Conservation (phyloP, 2,888 invertebrate species). For the Ametastegia equiseti region DNA sequence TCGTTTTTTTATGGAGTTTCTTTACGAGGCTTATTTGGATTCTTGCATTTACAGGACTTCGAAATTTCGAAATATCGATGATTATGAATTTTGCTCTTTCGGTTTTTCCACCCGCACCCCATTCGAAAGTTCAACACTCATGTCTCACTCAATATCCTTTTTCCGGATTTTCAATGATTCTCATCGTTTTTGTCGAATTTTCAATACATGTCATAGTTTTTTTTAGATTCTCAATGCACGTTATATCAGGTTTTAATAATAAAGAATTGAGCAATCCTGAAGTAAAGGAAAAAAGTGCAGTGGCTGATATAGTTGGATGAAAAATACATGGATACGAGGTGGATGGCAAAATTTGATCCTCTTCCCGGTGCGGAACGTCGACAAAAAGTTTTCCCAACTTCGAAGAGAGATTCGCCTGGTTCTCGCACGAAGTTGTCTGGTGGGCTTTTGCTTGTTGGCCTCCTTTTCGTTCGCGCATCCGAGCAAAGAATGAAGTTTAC, state of each 20-base stretch:
- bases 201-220: no score
- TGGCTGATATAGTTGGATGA: not conserved
- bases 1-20: no score
- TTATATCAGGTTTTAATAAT: not conserved
- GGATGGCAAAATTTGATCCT: not conserved
- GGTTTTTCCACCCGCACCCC: no score
- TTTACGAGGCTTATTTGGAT: no score
- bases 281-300: not conserved
- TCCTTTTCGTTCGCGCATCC: slow-evolving; percentile 8
- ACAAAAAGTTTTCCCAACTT: not conserved
- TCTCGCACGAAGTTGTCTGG: not conserved
- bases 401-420: not conserved
- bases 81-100: no score
- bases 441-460: not conserved
- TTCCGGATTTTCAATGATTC: no score
- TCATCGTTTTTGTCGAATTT: no score
- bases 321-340: not conserved
- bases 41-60: no score
- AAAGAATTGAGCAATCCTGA: not conserved
- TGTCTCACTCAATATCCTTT: no score
- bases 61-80: no score
- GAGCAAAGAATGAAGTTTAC: slow-evolving; percentile 35
- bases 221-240: not conserved
- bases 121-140: no score
- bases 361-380: not conserved